phyloP scores from a whole-genome alignment of 2,888 invertebrate genomes.

The Polyommatus iphigenia region DNA sequence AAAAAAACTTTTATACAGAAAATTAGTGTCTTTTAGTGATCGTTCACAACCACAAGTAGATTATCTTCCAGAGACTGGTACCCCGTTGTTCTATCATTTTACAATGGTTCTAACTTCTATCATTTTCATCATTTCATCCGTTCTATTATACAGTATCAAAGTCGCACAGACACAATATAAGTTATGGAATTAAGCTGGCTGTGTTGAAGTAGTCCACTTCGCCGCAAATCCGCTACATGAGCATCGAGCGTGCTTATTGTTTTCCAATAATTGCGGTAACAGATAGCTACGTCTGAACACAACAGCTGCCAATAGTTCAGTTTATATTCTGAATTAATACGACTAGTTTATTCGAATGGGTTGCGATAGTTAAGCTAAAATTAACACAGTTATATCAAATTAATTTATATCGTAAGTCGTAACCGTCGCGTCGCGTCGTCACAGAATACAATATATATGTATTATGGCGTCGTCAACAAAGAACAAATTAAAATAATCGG shows the following conservation, averaged over 20 bases:
- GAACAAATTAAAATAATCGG: too few relatives aligned
- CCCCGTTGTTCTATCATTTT: too few relatives aligned
- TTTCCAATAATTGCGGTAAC: conserved; percentile 19
- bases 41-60: too few relatives aligned
- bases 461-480: too few relatives aligned
- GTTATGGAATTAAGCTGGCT: neutral
- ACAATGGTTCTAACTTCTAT: too few relatives aligned
- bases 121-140: too few relatives aligned
- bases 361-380: neutral
- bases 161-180: conserved; percentile 3
- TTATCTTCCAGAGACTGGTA: too few relatives aligned
- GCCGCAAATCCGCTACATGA: conserved; percentile 1
- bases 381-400: neutral
- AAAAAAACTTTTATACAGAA: neutral
- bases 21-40: too few relatives aligned
- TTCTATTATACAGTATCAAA: neutral
- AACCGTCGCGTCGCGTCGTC: too few relatives aligned
- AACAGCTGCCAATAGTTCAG: neutral
- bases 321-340: conserved; percentile 2
- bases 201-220: neutral
- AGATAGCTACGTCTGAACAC: conserved; percentile 1
- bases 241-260: conserved; percentile 23
- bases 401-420: too few relatives aligned
- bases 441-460: too few relatives aligned
- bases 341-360: neutral